These are phyloP conservation scores for Tanytarsus gracilentus DNA, from an alignment of 2,888 invertebrate species.

Conservation along the genomic window DNA sequence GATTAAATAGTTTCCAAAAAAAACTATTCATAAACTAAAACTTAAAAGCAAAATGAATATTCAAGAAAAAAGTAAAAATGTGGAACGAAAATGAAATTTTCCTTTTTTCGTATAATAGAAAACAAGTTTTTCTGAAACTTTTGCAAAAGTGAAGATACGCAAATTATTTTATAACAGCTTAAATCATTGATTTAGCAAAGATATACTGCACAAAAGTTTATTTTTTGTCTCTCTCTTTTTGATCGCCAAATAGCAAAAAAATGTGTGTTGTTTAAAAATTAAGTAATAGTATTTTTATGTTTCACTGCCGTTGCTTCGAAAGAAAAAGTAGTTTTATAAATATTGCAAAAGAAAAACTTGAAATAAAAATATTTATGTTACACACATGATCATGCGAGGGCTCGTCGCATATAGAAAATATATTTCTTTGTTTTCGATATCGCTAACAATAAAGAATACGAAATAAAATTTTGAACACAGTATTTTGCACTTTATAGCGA, in stretches of 20 bases:
- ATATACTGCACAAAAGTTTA: no score
- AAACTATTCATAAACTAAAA: neutral
- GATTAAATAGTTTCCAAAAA: no score
- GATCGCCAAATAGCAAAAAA: neutral
- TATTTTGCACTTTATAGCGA: neutral
- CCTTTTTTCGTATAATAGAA: constrained; percentile 2
- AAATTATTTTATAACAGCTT: neutral
- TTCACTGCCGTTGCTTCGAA: neutral
- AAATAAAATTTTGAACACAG: neutral
- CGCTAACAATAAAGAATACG: no score
- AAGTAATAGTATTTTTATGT: neutral
- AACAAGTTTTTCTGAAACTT: constrained; percentile 16
- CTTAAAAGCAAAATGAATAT: neutral
- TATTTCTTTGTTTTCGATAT: neutral
- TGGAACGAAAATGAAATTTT: constrained; percentile 19
- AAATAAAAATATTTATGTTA: neutral
- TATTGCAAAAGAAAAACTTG: neutral
- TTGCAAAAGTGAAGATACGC: neutral
- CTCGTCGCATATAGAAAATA: neutral
- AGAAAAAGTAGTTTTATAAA: constrained; percentile 3
- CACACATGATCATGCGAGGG: constrained; percentile 6
- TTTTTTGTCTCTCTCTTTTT: no score
- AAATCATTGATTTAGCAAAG: no score
- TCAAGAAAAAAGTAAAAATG: constrained; percentile 1
- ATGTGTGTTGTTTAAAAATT: neutral